Evolutionary conservation across 2,113 vertebrate species (phyloP), one percentile per base, ranked within the genome.

Genomic region (Lasiurus borealis): DNA sequence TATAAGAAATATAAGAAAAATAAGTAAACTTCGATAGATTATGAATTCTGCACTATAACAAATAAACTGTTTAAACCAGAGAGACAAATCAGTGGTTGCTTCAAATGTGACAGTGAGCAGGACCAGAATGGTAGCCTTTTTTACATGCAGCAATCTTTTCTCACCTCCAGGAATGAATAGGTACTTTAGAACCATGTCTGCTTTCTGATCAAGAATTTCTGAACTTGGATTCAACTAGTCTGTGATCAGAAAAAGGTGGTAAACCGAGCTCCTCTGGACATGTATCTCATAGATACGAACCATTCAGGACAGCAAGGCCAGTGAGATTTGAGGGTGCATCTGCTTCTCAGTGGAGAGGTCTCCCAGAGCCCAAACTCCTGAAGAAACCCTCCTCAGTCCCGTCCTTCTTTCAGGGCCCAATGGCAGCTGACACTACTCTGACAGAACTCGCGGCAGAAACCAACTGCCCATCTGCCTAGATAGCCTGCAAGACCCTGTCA

Each of bases 361-460:
- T 31, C 73, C 46, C 27, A 50, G 15, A 76, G 75, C 72, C 25
- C 72, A 75, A 6, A 14, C 8, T 29, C 40, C 44, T 31, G 44
- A 8, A 75, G 14, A 75, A 75, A 16, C 44, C 44, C 72, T 8
- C 25, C 40, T 68, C n/a, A n/a, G n/a, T n/a, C n/a, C n/a, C n/a
- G n/a, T n/a, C n/a, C n/a, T n/a, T n/a, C 36, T 0, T 0, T 8
- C 34, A 1, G 1, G 4, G 0, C 44, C 72, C 8, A 8, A 97
- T 97, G 97, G 85, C 54, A 0, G 69, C 34, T 12, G 66, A 46
- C 3, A 62, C 34, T 48, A 75, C 77, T 21, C 46, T 91, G n/a
- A 59, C 48, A 18, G 82, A 46, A 40, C 69, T 95, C 15, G 40
- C 40, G 40, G 40, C 40, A 40, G n/a, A n/a, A n/a, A n/a, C n/a